These are phyloP conservation scores for Limanda limanda DNA, from an alignment of 2,113 vertebrate species.

Conservation along the genomic window DNA sequence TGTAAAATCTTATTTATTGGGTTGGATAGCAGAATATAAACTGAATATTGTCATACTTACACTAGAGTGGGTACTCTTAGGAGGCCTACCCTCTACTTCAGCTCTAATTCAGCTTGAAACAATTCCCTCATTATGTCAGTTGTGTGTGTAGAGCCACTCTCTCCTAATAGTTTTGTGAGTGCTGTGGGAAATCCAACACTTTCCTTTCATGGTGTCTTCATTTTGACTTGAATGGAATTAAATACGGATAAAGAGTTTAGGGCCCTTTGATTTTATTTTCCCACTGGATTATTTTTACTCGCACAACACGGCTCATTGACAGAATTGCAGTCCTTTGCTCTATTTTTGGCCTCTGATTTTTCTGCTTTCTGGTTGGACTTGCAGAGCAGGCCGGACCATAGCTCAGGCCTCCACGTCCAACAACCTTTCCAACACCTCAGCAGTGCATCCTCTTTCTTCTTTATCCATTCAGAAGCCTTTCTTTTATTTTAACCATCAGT, in stretches of 20 bases:
- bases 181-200: not conserved
- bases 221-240: constrained; percentile 51
- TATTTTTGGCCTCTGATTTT: constrained; percentile 69
- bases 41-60: too few relatives aligned
- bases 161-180: constrained; percentile 1
- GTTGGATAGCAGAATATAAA: too few relatives aligned
- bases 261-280: constrained; percentile 66
- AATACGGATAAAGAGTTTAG: constrained; percentile 24
- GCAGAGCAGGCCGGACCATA: constrained; percentile 14
- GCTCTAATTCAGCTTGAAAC: too few relatives aligned
- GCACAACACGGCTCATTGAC: constrained; percentile 70
- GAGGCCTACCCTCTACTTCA: too few relatives aligned
- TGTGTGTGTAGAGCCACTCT: not conserved
- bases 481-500: too few relatives aligned
- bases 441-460: not conserved
- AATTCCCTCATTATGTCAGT: not conserved
- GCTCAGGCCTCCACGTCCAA: constrained; percentile 27
- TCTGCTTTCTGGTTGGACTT: constrained; percentile 52
- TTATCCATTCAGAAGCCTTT: too few relatives aligned
- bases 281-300: constrained; percentile 68
- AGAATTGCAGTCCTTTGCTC: constrained; percentile 65
- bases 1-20: too few relatives aligned
- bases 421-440: constrained; percentile 23
- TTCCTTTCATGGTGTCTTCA: constrained; percentile 17
- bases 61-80: too few relatives aligned